Evolutionary conservation across 2,888 invertebrate species (phyloP).

Genomic region (Agrochola lota): DNA sequence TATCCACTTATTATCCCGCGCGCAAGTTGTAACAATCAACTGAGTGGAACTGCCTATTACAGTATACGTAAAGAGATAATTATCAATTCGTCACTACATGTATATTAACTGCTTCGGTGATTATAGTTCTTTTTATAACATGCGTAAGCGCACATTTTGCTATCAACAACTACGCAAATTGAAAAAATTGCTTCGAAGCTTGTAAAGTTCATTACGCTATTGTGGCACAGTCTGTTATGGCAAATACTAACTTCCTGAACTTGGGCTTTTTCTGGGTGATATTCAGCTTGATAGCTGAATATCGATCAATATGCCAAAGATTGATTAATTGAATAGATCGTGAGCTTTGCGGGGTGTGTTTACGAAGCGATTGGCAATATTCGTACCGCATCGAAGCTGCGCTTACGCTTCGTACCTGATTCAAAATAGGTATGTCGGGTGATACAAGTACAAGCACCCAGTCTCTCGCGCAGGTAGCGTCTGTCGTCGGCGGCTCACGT

Average conservation of each 20-base stretch:
- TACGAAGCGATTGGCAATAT: background rate
- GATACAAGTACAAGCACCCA: background rate
- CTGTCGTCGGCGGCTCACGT: background rate
- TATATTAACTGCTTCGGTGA: constrained; percentile 1
- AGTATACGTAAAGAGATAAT: constrained; percentile 13
- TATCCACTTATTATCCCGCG: background rate
- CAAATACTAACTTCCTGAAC: background rate
- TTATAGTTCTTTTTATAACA: background rate
- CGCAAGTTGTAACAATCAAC: background rate
- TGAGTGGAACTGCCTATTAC: constrained; percentile 4
- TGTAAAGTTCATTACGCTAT: background rate
- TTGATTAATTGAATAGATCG: background rate
- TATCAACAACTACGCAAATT: constrained; percentile 3
- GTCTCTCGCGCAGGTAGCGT: constrained; percentile 8
- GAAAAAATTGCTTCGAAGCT: background rate
- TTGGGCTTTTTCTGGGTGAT: background rate
- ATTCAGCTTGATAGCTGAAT: background rate
- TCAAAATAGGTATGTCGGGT: background rate
- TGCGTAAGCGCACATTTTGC: constrained; percentile 1
- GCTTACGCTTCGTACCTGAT: background rate
- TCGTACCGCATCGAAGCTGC: background rate
- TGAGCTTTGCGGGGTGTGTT: background rate
- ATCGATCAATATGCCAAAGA: background rate
- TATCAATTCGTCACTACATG: background rate
- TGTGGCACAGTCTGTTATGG: background rate